Conservation (phyloP, 1,140 invertebrate species). For the Rhopalosiphum maidis region DNA sequence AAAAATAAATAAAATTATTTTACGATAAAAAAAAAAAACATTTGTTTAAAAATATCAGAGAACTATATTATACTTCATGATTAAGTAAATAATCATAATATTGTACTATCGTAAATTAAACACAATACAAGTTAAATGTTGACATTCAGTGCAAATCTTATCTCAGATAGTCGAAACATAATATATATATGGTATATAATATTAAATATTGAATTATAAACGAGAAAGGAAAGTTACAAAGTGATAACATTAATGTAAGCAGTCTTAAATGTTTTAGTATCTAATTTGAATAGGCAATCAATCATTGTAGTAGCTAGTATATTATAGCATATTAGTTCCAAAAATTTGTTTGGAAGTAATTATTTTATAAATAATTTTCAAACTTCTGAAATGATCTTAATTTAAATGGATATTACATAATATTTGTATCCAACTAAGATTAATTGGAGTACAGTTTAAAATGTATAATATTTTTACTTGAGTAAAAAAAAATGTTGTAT, state of each 20-base stretch:
- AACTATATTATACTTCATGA: neutral
- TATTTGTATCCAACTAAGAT: neutral
- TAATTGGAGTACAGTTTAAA: neutral
- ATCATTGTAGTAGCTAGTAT: neutral
- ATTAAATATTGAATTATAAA: neutral
- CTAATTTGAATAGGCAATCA: neutral
- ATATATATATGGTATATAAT: neutral
- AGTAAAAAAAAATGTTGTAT: neutral
- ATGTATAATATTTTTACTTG: neutral
- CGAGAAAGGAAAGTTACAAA: neutral
- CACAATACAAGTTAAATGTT: neutral
- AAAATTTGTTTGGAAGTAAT: conserved; percentile 1
- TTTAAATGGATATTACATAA: neutral
- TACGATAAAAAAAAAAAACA: too few species aligned
- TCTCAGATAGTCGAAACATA: neutral
- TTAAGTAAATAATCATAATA: neutral
- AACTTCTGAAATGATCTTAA: neutral
- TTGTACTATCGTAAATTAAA: neutral
- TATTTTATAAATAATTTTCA: neutral
- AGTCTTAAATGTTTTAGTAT: neutral
- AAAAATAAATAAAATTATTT: too few species aligned
- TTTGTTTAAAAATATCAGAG: neutral
- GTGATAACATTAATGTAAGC: neutral
- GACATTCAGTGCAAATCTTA: neutral
- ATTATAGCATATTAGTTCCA: neutral